A percentile compares a stretch with the other conserved stretches of the same genome.
Conservation (phyloP, 2,888 invertebrate species). For the Pyrrhosoma nymphula region DNA sequence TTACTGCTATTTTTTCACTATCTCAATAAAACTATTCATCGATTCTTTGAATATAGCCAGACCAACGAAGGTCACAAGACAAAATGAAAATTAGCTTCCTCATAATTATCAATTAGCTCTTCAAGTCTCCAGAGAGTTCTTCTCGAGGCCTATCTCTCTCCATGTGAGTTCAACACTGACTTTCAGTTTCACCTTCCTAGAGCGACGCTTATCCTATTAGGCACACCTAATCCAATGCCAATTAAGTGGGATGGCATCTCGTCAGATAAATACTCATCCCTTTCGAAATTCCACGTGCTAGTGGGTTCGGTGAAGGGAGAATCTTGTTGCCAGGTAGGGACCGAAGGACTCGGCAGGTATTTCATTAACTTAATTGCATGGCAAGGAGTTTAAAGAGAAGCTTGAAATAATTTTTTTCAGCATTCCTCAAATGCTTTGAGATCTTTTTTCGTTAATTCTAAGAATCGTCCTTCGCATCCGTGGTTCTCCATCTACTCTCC, state of each 20-base stretch:
- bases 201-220: neutral
- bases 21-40: too few species aligned
- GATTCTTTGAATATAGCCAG: too few species aligned
- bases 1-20: too few species aligned
- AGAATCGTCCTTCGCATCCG: neutral
- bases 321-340: neutral
- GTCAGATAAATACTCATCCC: neutral
- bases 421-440: conserved; percentile 1
- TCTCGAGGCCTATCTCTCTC: neutral
- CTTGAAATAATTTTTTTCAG: neutral
- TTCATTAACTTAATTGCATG: conserved; percentile 29
- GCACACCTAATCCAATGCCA: neutral
- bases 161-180: neutral
- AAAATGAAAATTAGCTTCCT: too few species aligned
- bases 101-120: neutral
- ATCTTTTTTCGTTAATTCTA: neutral
- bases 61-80: too few species aligned
- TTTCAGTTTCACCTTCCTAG: neutral
- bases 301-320: neutral
- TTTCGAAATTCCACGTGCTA: neutral
- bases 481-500: neutral
- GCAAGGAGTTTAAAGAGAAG: neutral
- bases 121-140: neutral
- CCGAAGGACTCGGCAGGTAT: neutral
- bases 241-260: neutral